A percentile compares a stretch with the other conserved stretches of the same genome.
Conservation (phyloP, 2,888 invertebrate genomes). For the Drosophila quinaria region DNA sequence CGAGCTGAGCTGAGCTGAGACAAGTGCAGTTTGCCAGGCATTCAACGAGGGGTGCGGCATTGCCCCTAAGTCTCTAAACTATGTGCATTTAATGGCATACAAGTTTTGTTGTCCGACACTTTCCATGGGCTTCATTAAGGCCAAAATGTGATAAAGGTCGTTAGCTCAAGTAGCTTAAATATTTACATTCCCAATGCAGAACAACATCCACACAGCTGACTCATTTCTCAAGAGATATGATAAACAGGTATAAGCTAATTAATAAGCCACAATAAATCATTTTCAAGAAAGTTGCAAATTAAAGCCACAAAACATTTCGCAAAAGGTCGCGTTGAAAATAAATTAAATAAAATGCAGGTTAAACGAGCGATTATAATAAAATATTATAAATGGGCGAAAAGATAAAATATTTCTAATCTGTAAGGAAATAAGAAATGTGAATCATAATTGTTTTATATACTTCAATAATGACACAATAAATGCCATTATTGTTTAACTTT, state of each 20-base stretch:
- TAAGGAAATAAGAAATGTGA: not conserved
- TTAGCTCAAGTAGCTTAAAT: conserved; percentile 57
- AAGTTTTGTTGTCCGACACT: conserved; percentile 22
- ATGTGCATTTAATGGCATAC: conserved; percentile 73
- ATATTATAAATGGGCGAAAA: not conserved
- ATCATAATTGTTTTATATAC: no score
- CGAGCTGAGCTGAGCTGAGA: conserved; percentile 38
- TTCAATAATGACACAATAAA: no score
- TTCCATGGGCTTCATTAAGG: conserved; percentile 59
- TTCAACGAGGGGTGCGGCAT: conserved; percentile 49
- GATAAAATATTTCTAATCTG: not conserved
- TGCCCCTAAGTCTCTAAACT: conserved; percentile 62
- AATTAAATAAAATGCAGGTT: not conserved
- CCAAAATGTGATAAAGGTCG: conserved; percentile 56
- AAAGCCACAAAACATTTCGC: conserved; percentile 4
- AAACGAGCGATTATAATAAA: not conserved
- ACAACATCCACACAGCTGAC: conserved; percentile 19
- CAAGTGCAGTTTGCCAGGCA: conserved; percentile 60
- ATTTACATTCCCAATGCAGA: conserved; percentile 5
- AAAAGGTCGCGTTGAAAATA: conserved; percentile 2
- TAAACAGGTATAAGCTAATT: conserved; percentile 46
- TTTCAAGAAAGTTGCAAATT: conserved; percentile 10
- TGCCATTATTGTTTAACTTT: no score
- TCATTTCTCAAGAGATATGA: conserved; percentile 36
- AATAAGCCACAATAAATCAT: conserved; percentile 50